phyloP scores from a whole-genome alignment of 2,888 invertebrate genomes.

The Microchrysa polita region DNA sequence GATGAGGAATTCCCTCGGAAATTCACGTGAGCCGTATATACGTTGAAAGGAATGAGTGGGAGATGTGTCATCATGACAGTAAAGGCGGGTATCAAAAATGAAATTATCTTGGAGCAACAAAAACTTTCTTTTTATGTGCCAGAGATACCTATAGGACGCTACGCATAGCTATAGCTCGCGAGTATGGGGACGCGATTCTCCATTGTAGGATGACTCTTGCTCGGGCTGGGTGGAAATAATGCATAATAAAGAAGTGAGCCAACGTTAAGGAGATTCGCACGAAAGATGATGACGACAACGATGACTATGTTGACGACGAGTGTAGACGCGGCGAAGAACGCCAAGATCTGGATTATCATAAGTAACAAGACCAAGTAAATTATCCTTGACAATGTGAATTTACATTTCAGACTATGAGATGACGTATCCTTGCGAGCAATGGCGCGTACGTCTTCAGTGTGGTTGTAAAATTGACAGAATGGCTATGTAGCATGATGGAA shows the following conservation, averaged over 20 bases:
- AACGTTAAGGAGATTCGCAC: background rate
- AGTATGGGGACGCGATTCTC: background rate
- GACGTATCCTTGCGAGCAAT: too few relatives aligned
- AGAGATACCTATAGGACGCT: too few relatives aligned
- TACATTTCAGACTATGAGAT: background rate
- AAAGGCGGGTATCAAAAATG: slow-evolving; percentile 11
- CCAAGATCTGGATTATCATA: slow-evolving; percentile 14
- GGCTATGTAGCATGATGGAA: too few relatives aligned
- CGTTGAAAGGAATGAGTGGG: background rate
- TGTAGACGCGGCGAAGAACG: background rate
- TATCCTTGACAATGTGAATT: slow-evolving; percentile 20
- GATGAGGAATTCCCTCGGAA: background rate
- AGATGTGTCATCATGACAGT: background rate
- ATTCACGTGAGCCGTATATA: too few relatives aligned
- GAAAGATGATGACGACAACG: too few relatives aligned
- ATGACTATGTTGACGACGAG: background rate
- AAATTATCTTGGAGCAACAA: slow-evolving; percentile 16
- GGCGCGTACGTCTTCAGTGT: too few relatives aligned
- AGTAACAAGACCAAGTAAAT: slow-evolving; percentile 30
- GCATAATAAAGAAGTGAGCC: slow-evolving; percentile 3
- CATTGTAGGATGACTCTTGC: background rate
- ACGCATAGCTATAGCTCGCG: background rate
- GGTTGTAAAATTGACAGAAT: too few relatives aligned
- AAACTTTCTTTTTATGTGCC: slow-evolving; percentile 16
- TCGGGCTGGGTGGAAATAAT: slow-evolving; percentile 12